phyloP scores from a whole-genome alignment of 2,113 vertebrate genomes.

The Tetraodon nigroviridis region DNA sequence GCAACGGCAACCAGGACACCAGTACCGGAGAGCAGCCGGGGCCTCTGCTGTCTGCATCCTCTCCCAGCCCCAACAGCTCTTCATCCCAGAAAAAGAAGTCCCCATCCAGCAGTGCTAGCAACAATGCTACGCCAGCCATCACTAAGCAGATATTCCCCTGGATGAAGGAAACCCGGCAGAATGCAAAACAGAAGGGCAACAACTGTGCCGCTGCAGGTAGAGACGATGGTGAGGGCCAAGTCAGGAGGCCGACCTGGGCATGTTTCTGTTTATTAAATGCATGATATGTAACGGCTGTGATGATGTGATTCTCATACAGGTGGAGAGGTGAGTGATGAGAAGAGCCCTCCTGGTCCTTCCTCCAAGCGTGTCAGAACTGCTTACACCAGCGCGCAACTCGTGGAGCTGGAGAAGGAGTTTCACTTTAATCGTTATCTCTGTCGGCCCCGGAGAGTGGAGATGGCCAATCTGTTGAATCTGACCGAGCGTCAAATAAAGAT shows the following conservation, averaged over 20 bases:
- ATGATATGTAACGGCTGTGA: neutral
- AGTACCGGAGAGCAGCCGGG: slow-evolving; percentile 83
- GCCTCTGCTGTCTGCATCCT: slow-evolving; percentile 83
- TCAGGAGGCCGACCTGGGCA: neutral
- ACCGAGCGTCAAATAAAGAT: slow-evolving; percentile 99
- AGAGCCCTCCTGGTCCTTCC: slow-evolving; percentile 93
- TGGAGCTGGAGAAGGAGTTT: slow-evolving; percentile 98
- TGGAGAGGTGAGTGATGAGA: slow-evolving; percentile 94
- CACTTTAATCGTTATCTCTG: slow-evolving; percentile 98
- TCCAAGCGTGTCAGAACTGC: slow-evolving; percentile 97
- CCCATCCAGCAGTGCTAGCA: slow-evolving; percentile 74
- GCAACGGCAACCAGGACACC: slow-evolving; percentile 77
- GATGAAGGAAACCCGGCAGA: slow-evolving; percentile 97
- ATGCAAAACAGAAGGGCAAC: slow-evolving; percentile 92
- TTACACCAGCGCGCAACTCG: slow-evolving; percentile 95
- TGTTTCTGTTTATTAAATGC: neutral
- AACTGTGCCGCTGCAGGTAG: slow-evolving; percentile 89
- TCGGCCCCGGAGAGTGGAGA: slow-evolving; percentile 94
- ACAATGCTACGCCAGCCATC: slow-evolving; percentile 80
- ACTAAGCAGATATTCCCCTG: slow-evolving; percentile 98
- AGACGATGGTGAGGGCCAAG: neutral
- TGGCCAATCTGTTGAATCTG: slow-evolving; percentile 97
- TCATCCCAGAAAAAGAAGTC: slow-evolving; percentile 90
- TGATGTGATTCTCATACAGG: slow-evolving; percentile 70
- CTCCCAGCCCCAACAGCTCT: slow-evolving; percentile 83